Conservation (phyloP, 2,797 vertebrate genomes). For the Bradypus variegatus region DNA sequence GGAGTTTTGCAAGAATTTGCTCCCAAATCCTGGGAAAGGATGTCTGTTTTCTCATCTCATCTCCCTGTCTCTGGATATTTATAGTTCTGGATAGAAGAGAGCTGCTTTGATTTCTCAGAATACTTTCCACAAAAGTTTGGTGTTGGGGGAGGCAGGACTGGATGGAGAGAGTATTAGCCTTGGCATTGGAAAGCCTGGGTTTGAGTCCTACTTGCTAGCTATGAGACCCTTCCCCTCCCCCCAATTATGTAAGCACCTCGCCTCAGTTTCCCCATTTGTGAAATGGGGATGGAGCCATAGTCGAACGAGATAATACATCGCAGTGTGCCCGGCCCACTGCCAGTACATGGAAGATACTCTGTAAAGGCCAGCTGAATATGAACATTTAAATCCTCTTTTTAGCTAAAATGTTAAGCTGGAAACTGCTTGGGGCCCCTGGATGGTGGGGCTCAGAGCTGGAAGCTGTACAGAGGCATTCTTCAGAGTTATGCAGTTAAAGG, state of each 20-base stretch:
- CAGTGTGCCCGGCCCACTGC: neutral
- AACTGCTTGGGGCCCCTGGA: neutral
- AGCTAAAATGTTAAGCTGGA: neutral
- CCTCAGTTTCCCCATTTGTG: neutral
- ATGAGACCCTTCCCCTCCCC: neutral
- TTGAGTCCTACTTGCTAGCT: neutral
- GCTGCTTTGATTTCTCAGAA: conserved; percentile 64
- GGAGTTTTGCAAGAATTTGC: conserved; percentile 57
- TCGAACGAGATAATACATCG: neutral
- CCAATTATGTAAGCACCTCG: neutral
- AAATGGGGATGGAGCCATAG: neutral
- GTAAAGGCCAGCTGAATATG: neutral
- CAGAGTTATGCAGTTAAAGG: neutral
- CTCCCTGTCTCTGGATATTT: conserved; percentile 56
- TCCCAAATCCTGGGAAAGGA: conserved; percentile 60
- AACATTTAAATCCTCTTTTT: neutral
- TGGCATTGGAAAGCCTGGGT: neutral
- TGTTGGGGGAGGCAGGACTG: neutral
- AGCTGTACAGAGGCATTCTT: neutral
- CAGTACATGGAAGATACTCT: neutral
- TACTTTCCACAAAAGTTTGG: conserved; percentile 61
- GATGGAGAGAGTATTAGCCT: neutral
- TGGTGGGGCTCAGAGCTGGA: neutral
- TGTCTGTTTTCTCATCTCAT: conserved; percentile 60
- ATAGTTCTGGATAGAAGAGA: conserved; percentile 61